A percentile compares a stretch with the other conserved stretches of the same genome.
Conservation (phyloP, 2,113 vertebrate species). For the Ptychochromis oligacanthus region DNA sequence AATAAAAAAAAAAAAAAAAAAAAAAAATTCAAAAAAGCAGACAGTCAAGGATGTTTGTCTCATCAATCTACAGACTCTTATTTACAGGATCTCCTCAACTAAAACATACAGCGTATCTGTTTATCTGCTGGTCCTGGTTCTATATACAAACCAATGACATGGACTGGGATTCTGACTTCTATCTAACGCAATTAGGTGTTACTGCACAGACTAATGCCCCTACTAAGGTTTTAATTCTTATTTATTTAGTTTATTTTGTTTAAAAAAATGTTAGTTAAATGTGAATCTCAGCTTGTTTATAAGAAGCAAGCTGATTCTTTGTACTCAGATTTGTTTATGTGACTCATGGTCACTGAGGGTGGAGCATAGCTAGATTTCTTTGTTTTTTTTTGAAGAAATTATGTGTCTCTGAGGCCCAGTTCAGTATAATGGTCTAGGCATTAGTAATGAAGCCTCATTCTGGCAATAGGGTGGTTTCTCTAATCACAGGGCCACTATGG, state of each 20-base stretch:
- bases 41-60: not conserved
- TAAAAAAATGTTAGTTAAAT: too few species aligned
- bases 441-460: slow-evolving; percentile 6
- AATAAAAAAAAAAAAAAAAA: not conserved
- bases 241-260: too few species aligned
- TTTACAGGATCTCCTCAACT: not conserved
- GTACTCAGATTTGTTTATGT: not conserved
- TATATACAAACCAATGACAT: not conserved
- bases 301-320: not conserved
- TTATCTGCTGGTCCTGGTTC: too few species aligned
- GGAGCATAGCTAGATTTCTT: not conserved
- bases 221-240: not conserved
- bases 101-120: not conserved
- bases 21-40: not conserved
- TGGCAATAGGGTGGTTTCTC: not conserved
- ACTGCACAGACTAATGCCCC: not conserved
- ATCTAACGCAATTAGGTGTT: not conserved
- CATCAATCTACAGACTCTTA: not conserved
- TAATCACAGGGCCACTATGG: slow-evolving; percentile 16
- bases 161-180: not conserved
- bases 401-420: not conserved
- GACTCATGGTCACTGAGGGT: not conserved
- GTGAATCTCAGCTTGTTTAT: not conserved
- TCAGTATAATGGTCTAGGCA: not conserved
- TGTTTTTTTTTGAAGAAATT: not conserved